Base-by-base conservation (phyloP, 2,797 vertebrate species). In the Cryptoprocta ferox region DNA sequence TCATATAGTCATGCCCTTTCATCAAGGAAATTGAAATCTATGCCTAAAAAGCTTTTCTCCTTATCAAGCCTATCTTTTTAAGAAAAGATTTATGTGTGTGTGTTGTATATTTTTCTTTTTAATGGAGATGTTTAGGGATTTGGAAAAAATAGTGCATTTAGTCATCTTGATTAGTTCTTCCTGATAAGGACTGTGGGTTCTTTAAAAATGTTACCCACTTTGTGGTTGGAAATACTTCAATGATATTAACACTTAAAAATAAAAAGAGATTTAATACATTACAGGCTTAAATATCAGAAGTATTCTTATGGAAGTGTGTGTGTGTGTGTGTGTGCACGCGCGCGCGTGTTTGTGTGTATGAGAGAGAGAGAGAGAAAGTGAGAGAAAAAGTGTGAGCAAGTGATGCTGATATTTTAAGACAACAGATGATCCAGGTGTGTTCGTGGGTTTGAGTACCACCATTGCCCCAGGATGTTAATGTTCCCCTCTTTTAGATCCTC, bases 171-270 rank as follows among this genome's bases (percentile, higher is more conserved):
- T 63, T 93, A 71, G 16, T 71, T 13, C 2, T 71, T 94, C 19
- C 18, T 81, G 48, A 83, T 70, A 89, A 79, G 8, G 35, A n/a
- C 71, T 63, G 48, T n/a, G n/a, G 2, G 28, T 75, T 59, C 42
- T 89, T 32, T 56, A 70, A 26, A 95, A 89, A 89, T 75, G n/a
- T 45, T 66, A 39, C n/a, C 24, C 92, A 42, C 1, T 56, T 50
- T 80, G 45, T 80, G 59, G 11, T 3, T 82, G 39, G 45, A 94
- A 95, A 66, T 91, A 61, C 70, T 81, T 93, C 78, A 81, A 75
- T n/a, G 71, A 91, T 39, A 63, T 73, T 88, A 88, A 56, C 37
- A 75, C 12, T 87, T 79, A 68, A 86, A 92, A 63, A 66, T 15
- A 26, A 66, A 87, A 83, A 61, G 5, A 10, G 10, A 42, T 84